Evolutionary conservation across 2,888 invertebrate species (phyloP), one percentile per base, ranked within the genome.

Genomic region (Hypomecis atomaria): DNA sequence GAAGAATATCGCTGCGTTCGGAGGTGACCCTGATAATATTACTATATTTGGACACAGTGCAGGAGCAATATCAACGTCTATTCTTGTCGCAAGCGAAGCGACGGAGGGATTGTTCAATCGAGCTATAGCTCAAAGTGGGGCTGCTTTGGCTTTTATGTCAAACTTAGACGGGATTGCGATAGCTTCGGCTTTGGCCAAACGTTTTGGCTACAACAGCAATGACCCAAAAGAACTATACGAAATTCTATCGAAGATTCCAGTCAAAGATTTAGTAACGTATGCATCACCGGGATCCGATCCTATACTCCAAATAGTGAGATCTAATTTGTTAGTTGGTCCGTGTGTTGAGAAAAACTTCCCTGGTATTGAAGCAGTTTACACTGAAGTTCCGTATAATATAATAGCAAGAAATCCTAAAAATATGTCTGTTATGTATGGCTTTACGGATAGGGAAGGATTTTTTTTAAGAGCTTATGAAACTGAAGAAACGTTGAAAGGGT

Each of bases 1-100:
- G 70, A 82, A 79, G 64, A 88, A 88, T 66, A 87, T 89, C 8
- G 83, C 80, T 7, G 81, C 83, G 0, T 89, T 90, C 68, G 88
- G 88, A 4, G 89, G 89, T 13, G 86, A 88, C 65, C 82, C 86
- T 8, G 82, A 89, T 48, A 85, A 85, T 67, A 67, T 88, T 4
- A 88, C 88, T 0, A 43, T 88, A 4, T 89, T 88, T 69, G 87
- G 87, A n/a, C 83, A 86, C 62, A 90, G 89, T 59, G 87, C 89
- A 43, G 87, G 89, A 11, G 84, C 75, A 2, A 76, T 77, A 0
- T 88, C 87, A 0, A 68, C 76, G 3, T 78, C 87, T 2, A 58
- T 86, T 23, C 71, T 87, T 11, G 33, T 86, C 52, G 74, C 78
- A 0, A 85, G 82, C 67, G 68, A 83, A 52, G 71, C 78, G 5